Conservation (phyloP, 2,797 vertebrate species). For the Sternotherus odoratus region DNA sequence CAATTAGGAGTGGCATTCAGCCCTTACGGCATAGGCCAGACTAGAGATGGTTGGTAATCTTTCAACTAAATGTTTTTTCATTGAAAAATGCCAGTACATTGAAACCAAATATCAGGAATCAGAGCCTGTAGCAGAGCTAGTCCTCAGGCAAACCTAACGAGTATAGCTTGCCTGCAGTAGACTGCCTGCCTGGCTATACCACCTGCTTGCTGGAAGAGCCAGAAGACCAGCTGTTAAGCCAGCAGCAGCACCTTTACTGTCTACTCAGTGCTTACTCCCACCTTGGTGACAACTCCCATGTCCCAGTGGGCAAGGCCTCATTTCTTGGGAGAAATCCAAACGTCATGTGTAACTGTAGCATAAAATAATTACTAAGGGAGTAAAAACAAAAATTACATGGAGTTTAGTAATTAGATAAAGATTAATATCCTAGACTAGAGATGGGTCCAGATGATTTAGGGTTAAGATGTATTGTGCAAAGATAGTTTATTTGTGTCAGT, state of each 20-base stretch:
- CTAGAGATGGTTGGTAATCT: background rate
- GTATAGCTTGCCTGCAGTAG: background rate
- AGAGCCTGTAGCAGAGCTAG: background rate
- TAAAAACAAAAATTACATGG: background rate
- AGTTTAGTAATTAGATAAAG: background rate
- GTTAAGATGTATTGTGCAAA: background rate
- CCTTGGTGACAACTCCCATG: background rate
- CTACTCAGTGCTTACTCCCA: background rate
- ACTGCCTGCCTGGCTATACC: background rate
- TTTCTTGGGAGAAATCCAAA: background rate
- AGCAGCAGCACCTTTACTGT: background rate
- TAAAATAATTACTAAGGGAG: background rate
- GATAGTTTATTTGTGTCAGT: background rate
- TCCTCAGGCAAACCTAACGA: background rate
- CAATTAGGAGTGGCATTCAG: conserved; percentile 52
- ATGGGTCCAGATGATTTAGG: background rate
- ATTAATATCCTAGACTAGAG: background rate
- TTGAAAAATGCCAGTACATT: background rate
- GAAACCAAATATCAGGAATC: background rate
- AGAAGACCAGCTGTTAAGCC: too few species aligned
- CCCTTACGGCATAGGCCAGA: conserved; percentile 9
- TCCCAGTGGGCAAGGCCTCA: background rate
- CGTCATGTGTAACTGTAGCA: background rate
- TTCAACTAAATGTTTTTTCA: background rate
- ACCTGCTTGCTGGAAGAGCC: background rate